Evolutionary conservation across 2,113 vertebrate species (phyloP).

Genomic region (Callaeas wilsoni): DNA sequence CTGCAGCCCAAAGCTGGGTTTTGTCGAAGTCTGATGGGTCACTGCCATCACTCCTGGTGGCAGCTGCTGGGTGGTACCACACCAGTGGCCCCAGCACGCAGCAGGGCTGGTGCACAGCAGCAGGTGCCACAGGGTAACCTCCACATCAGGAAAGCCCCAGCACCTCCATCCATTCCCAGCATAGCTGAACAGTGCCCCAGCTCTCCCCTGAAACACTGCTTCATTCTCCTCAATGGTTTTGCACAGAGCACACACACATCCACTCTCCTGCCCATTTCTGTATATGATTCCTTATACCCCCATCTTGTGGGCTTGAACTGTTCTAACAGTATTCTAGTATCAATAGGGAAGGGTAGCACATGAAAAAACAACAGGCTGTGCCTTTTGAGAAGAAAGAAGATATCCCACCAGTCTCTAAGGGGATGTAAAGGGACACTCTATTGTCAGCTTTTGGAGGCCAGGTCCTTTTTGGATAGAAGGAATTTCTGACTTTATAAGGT

Average conservation of each 20-base stretch:
- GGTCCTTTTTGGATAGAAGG: neutral
- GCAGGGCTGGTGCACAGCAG: neutral
- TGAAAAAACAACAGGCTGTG: neutral
- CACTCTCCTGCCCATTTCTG: neutral
- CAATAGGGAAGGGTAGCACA: neutral
- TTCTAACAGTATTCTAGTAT: neutral
- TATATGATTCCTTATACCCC: neutral
- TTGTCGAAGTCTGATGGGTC: too few relatives aligned
- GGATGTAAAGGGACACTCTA: neutral
- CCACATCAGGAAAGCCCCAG: neutral
- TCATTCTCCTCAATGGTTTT: neutral
- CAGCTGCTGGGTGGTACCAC: neutral
- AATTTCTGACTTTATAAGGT: neutral
- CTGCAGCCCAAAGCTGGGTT: neutral
- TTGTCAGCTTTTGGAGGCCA: neutral
- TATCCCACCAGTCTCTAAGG: neutral
- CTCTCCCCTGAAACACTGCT: neutral
- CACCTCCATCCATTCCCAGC: neutral
- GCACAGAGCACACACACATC: neutral
- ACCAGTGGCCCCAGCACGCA: accelerated
- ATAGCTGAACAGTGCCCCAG: neutral
- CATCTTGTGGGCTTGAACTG: neutral
- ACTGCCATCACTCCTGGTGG: neutral
- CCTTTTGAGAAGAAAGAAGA: neutral
- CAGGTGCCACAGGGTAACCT: neutral